Percentiles rank a stretch among this genome's conserved stretches.
phyloP scores from a whole-genome alignment of 2,797 vertebrate species.

The Alca torda region DNA sequence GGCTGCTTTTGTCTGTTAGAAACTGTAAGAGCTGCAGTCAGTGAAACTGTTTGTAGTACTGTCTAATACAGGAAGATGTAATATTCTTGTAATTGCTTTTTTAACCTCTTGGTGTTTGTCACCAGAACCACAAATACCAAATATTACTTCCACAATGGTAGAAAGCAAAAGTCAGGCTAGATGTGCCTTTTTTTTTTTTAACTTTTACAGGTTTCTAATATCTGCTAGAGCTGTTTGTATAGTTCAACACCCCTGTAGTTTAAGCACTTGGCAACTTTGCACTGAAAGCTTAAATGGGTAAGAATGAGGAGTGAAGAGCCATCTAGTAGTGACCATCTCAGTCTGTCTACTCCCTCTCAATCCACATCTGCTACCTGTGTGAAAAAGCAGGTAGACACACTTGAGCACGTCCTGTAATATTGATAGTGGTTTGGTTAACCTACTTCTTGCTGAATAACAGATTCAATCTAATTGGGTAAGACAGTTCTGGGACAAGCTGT shows the following conservation, averaged over 20 bases:
- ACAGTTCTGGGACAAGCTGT: slow-evolving; percentile 39
- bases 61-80: background rate
- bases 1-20: background rate
- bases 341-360: background rate
- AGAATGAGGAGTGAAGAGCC: background rate
- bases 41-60: background rate
- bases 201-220: background rate
- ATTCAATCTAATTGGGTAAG: background rate
- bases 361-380: background rate
- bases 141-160: background rate
- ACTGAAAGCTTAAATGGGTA: background rate
- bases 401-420: background rate
- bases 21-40: background rate
- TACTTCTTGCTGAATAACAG: background rate
- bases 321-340: background rate
- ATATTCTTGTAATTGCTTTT: background rate
- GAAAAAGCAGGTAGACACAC: background rate
- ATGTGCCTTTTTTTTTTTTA: background rate
- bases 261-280: background rate
- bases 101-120: background rate
- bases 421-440: slow-evolving; percentile 36
- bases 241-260: background rate
- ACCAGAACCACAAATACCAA: background rate
- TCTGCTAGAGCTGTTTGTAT: background rate
- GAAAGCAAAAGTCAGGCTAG: background rate